These are phyloP conservation scores for Drosophila lacicola DNA, from an alignment of 2,888 invertebrate species.

Conservation along the genomic window DNA sequence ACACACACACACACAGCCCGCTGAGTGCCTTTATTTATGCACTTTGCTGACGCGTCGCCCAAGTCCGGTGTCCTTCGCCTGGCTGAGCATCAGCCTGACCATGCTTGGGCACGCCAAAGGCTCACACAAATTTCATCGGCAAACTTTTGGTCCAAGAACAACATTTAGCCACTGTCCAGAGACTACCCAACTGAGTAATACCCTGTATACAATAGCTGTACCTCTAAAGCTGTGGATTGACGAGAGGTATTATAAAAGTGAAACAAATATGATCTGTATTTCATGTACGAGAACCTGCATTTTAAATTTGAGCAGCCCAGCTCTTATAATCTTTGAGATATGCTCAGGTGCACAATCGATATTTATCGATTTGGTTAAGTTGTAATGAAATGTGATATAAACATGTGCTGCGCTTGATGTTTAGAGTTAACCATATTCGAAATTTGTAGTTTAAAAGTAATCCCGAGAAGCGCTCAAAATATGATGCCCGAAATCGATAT, in stretches of 20 bases:
- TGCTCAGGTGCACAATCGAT: neutral
- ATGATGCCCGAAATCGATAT: no score
- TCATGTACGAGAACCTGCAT: no score
- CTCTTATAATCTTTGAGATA: no score
- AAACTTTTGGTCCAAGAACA: conserved; percentile 44
- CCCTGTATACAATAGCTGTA: neutral
- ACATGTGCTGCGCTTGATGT: no score
- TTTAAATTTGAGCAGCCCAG: no score
- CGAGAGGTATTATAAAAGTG: no score
- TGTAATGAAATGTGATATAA: neutral
- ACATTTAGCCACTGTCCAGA: neutral
- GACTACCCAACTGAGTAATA: neutral
- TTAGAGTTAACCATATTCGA: no score
- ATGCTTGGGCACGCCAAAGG: conserved; percentile 26
- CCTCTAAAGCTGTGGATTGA: no score
- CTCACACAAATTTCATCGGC: conserved; percentile 56
- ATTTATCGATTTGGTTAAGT: neutral
- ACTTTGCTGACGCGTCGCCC: conserved; percentile 44
- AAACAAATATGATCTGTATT: no score
- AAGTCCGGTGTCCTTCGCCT: conserved; percentile 26
- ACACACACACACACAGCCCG: neutral
- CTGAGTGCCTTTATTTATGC: conserved; percentile 60
- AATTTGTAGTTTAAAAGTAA: no score
- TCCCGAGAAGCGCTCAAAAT: no score
- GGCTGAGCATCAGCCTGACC: conserved; percentile 34